A percentile compares a stretch with the other conserved stretches of the same genome.
Evolutionary conservation across 2,888 invertebrate genomes (phyloP).

Genomic region (Diogma glabrata): DNA sequence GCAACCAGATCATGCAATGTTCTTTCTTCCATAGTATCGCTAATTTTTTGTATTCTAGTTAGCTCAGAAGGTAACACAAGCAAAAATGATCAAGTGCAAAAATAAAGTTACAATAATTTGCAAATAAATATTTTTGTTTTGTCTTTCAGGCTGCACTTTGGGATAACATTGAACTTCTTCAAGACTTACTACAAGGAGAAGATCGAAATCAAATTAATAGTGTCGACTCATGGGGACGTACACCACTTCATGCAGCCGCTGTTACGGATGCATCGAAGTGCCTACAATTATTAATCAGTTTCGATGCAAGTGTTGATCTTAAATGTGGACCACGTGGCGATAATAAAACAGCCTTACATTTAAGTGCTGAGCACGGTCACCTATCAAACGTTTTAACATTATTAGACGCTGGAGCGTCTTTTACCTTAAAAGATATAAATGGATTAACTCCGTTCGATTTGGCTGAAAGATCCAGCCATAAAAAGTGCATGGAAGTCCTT

Average conservation of each 20-base stretch:
- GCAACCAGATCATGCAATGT: no score
- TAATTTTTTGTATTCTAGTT: no score
- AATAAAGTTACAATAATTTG: no score
- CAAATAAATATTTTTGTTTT: not conserved
- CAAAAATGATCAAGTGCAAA: no score
- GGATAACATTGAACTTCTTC: constrained; percentile 78
- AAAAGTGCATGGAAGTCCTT: constrained; percentile 49
- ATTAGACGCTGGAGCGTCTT: constrained; percentile 53
- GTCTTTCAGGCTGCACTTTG: constrained; percentile 64
- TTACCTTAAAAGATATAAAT: constrained; percentile 47
- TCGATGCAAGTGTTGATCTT: constrained; percentile 60
- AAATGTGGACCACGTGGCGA: constrained; percentile 56
- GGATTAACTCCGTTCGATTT: constrained; percentile 62
- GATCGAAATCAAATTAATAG: constrained; percentile 53
- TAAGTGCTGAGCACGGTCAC: constrained; percentile 71
- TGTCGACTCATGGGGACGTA: constrained; percentile 61
- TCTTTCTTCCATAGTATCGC: no score
- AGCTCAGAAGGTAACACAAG: no score
- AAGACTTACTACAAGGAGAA: constrained; percentile 60
- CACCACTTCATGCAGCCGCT: constrained; percentile 73
- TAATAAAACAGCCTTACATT: constrained; percentile 65
- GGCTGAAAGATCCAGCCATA: constrained; percentile 56
- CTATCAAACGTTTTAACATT: constrained; percentile 54
- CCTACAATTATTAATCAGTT: constrained; percentile 54
- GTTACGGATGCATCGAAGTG: constrained; percentile 66